These are phyloP conservation scores for Chaitophorus viminalis DNA, from an alignment of 2,888 invertebrate genomes.

Conservation along the genomic window DNA sequence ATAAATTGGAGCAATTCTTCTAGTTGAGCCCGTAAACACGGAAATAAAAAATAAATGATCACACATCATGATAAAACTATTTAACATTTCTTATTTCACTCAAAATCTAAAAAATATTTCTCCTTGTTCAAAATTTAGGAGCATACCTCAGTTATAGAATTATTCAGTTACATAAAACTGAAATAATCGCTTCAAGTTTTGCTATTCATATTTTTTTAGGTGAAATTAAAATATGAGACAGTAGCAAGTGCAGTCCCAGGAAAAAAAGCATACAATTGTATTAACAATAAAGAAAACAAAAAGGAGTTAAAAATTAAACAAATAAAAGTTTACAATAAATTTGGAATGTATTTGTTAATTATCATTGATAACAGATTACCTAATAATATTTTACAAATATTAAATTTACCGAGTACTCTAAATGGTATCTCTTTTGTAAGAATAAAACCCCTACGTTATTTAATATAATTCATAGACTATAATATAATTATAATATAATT, in stretches of 20 bases:
- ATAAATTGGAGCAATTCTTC: too few species aligned
- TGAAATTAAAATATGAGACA: too few species aligned
- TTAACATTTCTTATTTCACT: too few species aligned
- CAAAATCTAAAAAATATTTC: too few species aligned
- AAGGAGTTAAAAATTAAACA: conserved; percentile 18
- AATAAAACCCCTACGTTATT: conserved; percentile 56
- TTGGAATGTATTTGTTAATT: conserved; percentile 62
- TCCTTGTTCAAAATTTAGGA: too few species aligned
- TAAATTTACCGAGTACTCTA: conserved; percentile 56
- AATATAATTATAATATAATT: conserved; percentile 59
- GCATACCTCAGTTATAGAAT: too few species aligned
- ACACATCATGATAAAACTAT: too few species aligned
- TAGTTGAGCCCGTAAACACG: too few species aligned
- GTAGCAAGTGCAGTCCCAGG: neutral
- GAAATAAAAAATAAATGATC: too few species aligned
- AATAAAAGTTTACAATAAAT: conserved; percentile 55
- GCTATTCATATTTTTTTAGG: too few species aligned
- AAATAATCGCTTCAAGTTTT: too few species aligned
- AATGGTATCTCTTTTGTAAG: conserved; percentile 49
- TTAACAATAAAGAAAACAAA: neutral
- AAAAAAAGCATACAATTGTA: neutral
- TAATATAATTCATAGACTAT: conserved; percentile 61
- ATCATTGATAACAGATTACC: conserved; percentile 61
- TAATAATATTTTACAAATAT: conserved; percentile 62
- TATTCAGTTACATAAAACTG: too few species aligned